Evolutionary conservation across 2,888 invertebrate species (phyloP).

Genomic region (Baronia brevicornis): DNA sequence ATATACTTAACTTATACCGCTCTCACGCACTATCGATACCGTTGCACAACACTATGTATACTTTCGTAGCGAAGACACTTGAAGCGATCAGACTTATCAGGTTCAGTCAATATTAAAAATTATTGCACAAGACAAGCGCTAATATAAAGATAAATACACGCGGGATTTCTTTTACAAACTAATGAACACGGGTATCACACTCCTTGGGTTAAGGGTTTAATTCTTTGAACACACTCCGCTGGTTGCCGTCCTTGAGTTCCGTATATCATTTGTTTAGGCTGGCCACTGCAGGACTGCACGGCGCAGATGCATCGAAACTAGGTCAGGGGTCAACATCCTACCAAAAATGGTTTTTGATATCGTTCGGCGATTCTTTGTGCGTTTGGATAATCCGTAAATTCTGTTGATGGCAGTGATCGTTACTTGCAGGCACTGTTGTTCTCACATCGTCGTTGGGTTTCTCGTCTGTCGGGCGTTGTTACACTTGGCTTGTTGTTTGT

Average conservation of each 20-base stretch:
- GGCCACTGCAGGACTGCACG: slow-evolving; percentile 42
- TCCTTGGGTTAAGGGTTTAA: slow-evolving; percentile 21
- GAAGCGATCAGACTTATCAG: slow-evolving; percentile 42
- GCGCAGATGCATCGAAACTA: slow-evolving; percentile 57
- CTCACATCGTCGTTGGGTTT: slow-evolving; percentile 25
- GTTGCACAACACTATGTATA: slow-evolving; percentile 21
- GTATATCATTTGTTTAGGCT: slow-evolving; percentile 30
- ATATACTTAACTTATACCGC: slow-evolving; percentile 19
- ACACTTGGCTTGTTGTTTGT: slow-evolving; percentile 19
- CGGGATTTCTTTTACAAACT: slow-evolving; percentile 31
- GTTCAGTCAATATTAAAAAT: slow-evolving; percentile 46
- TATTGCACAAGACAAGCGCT: slow-evolving; percentile 37
- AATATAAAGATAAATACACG: slow-evolving; percentile 28
- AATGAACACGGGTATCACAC: slow-evolving; percentile 70
- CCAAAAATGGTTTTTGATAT: slow-evolving; percentile 22
- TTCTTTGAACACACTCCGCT: slow-evolving; percentile 37
- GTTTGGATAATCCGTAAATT: slow-evolving; percentile 19
- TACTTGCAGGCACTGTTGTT: slow-evolving; percentile 33
- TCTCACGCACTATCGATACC: slow-evolving; percentile 23
- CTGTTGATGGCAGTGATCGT: slow-evolving; percentile 40
- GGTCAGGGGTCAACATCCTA: slow-evolving; percentile 63
- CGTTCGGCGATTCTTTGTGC: slow-evolving; percentile 36
- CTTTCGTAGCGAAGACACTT: slow-evolving; percentile 23
- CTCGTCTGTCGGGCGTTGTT: slow-evolving; percentile 28
- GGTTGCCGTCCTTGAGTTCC: slow-evolving; percentile 23